Base-by-base conservation (phyloP, 2,888 invertebrate genomes). In the Drosophila demipolita region DNA sequence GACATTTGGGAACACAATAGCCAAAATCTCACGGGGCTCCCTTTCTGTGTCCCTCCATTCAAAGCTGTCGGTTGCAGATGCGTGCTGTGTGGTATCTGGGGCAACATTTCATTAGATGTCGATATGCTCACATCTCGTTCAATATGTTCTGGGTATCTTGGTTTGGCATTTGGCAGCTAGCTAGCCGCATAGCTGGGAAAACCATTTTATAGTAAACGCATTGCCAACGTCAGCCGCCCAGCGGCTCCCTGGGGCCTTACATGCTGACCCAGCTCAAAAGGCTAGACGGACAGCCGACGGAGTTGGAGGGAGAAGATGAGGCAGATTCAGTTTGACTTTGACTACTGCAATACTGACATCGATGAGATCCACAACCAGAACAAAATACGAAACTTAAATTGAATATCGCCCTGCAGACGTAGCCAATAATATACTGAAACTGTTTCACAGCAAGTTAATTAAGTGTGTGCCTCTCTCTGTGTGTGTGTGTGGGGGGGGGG, bases 51-150 rank as follows among this genome's bases (percentile, higher is more conserved):
- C 23, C 23, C 15, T 29, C 26, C 11, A 55, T 60, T 15, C 71
- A 59, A 45, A 75, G 40, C 33, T 53, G 52, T 26, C 32, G 49
- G 23, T 23, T 61, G 75, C 64, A 65, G 53, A 62, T 50, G 53
- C 59, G 52, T 63, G 48, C 65, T 1, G 54, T 59, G 58, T 55
- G 64, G 59, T 63, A 69, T 63, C 63, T 53, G 61, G 45, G 60
- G 76, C 72, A 68, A 64, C 66, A 76, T 79, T 79, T 77, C 79
- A 74, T 77, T 80, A 80, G 80, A 80, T 79, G 79, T 79, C 80
- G 74, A 74, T 74, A 73, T 80, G 74, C 76, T 70, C 62, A 68
- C 74, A 68, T 53, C 54, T 58, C 54, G 64, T 36, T 59, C 54
- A 52, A 49, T 66, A 75, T 59, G 55, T 67, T 42, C 50, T 35